Percentiles rank a stretch among this genome's conserved stretches.
Conservation (phyloP, 2,888 invertebrate species). For the Scelioninae gen. 2 region DNA sequence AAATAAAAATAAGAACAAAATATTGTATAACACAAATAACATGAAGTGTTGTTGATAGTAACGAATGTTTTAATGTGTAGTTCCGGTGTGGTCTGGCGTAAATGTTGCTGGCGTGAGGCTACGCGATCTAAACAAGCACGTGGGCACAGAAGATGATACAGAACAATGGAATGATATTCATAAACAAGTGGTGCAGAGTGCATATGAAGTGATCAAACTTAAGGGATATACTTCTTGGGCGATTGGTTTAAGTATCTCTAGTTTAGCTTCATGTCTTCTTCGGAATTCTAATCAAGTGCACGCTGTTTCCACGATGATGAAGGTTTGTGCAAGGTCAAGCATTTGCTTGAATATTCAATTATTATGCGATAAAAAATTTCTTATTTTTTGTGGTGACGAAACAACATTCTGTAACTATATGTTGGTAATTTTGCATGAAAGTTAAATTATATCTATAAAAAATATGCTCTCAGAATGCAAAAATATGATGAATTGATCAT, state of each 20-base stretch:
- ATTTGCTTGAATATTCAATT: conserved; percentile 62
- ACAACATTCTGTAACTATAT: no score
- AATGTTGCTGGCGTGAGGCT: conserved; percentile 93
- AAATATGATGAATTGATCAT: no score
- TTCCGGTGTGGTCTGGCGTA: conserved; percentile 95
- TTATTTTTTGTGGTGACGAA: no score
- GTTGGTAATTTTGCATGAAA: no score
- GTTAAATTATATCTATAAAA: no score
- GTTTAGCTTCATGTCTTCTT: conserved; percentile 83
- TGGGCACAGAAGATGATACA: conserved; percentile 84
- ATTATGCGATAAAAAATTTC: no score
- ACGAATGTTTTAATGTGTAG: conserved; percentile 74
- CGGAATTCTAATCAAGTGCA: conserved; percentile 85
- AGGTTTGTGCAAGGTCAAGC: conserved; percentile 76
- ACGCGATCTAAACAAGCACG: conserved; percentile 84
- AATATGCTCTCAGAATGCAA: no score
- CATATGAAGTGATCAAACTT: conserved; percentile 90
- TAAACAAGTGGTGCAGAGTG: conserved; percentile 88
- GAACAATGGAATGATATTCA: conserved; percentile 89
- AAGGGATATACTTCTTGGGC: conserved; percentile 96
- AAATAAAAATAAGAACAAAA: no score
- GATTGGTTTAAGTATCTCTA: conserved; percentile 87
- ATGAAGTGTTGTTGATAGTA: conserved; percentile 12
- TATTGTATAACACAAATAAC: not conserved
- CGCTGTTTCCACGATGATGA: conserved; percentile 86